Evolutionary conservation across 1,140 invertebrate genomes (phyloP), one percentile per base, ranked within the genome.

Genomic region (Musca domestica): DNA sequence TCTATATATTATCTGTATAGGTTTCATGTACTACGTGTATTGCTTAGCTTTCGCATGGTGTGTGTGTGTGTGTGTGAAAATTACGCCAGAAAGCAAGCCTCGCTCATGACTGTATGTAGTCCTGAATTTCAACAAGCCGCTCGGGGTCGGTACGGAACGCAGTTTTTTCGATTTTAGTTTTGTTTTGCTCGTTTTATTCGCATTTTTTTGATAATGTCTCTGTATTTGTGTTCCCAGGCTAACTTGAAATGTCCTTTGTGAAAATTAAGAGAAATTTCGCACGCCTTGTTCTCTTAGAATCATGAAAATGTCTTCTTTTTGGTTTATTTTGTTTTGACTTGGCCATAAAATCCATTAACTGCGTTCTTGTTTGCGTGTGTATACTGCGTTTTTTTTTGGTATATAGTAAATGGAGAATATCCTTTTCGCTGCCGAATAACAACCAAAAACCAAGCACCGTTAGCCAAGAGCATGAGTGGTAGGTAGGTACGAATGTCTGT

Each of bases 141-240:
- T 22, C 47, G n/a, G 47, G 48, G 15, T n/a, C n/a, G 17, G 3
- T 20, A 10, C 19, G 25, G 20, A 20, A 51, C 23, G 22, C 19
- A 48, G n/a, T 17, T 64, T 65, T 20, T 27, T 67, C 10, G 4
- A 30, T 51, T 56, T 61, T 64, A 67, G 74, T 73, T 75, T 78
- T 79, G 75, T 79, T 79, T 79, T 78, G 77, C 75, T 79, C 77
- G 73, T 75, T 79, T 79, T 78, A 74, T 79, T 79, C 77, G 77
- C 75, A 75, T 77, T 76, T 48, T 51, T 15, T 12, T 58, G 22
- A 2, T 17, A n/a, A 49, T 64, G 46, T 25, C 0, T 64, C 23
- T 14, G 23, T 64, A 64, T 64, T 23, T 2, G 63, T 64, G 63
- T 48, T 34, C 56, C 34, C n/a, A 61, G 15, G 27, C n/a, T 9